These are phyloP conservation scores for Pseudomugil tenellus DNA, from an alignment of 2,797 vertebrate genomes.

Conservation along the genomic window DNA sequence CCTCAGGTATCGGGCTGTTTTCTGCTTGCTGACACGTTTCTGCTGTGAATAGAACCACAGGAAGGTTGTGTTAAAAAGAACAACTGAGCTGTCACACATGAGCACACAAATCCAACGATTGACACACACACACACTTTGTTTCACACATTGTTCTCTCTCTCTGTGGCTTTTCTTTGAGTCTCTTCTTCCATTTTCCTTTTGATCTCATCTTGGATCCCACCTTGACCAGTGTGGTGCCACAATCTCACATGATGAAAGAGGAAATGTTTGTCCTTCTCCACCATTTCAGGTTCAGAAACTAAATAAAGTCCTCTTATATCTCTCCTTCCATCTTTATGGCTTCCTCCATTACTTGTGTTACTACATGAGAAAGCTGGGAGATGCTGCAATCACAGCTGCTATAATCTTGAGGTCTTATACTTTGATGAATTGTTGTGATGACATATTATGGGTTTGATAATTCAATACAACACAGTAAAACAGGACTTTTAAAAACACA, in stretches of 20 bases:
- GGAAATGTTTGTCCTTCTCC: slow-evolving; percentile 12
- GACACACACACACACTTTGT: slow-evolving; percentile 6
- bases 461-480: slow-evolving; percentile 38
- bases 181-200: slow-evolving; percentile 28
- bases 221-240: slow-evolving; percentile 53
- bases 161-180: not conserved
- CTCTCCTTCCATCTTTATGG: slow-evolving; percentile 1
- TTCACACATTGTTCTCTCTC: slow-evolving; percentile 21
- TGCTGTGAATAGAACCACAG: slow-evolving; percentile 39
- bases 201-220: slow-evolving; percentile 10
- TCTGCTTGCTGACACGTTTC: slow-evolving; percentile 39
- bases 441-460: slow-evolving; percentile 30
- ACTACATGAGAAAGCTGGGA: slow-evolving; percentile 7
- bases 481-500: slow-evolving; percentile 20
- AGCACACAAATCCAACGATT: slow-evolving; percentile 24
- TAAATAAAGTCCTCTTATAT: slow-evolving; percentile 10
- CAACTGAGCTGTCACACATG: slow-evolving; percentile 53
- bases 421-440: slow-evolving; percentile 42
- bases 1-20: slow-evolving; percentile 30
- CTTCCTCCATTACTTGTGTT: slow-evolving; percentile 3
- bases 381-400: slow-evolving; percentile 1
- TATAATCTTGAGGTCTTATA: slow-evolving; percentile 21
- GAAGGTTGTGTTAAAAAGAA: slow-evolving; percentile 47
- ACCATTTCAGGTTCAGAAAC: slow-evolving; percentile 2
- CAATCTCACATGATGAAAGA: slow-evolving; percentile 53